Evolutionary conservation across 2,113 vertebrate species (phyloP), one percentile per base, ranked within the genome.

Genomic region (Odocoileus hemionus): DNA sequence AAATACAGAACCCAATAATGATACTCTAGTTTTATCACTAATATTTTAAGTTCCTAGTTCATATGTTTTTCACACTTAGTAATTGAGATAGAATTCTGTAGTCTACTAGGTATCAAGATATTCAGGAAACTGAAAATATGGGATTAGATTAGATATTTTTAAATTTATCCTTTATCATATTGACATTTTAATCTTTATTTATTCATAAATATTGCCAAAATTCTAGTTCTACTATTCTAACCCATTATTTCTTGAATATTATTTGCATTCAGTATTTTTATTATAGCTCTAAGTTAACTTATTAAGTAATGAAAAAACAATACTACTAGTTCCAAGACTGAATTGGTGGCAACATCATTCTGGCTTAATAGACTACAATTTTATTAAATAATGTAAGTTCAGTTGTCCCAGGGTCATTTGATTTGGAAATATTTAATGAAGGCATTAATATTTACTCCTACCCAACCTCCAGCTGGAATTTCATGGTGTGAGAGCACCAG

Each of bases 391-490:
- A 94, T 92, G 93, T 93, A 96, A 93, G 54, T 90, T 93, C 39
- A 70, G 43, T 90, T 57, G 58, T 92, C 80, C 64, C 88, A 92
- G 92, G 78, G 88, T 96, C 94, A 94, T 94, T 94, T 94, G 90
- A 97, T 95, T 93, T 96, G 92, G 86, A 96, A 96, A 97, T 97
- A 91, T 76, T 97, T 98, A 97, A 98, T 97, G 93, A 96, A 97
- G 90, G 78, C 83, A 97, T 98, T 97, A 97, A 96, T 98, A 98
- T 98, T 98, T 98, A 98, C 97, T 97, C 82, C 55, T 95, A 64
- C 43, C 26, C 26, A 90, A 60, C 61, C 52, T 96, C 89, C 89
- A 97, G 89, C 79, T 97, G 91, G 91, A 96, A 67, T 93, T 86
- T 92, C 83, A 87, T 87, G 93, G 47, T 90, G 28, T 94, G 86